Base-by-base conservation (phyloP, 2,888 invertebrate genomes). In the Chalcosyrphus nemorum region DNA sequence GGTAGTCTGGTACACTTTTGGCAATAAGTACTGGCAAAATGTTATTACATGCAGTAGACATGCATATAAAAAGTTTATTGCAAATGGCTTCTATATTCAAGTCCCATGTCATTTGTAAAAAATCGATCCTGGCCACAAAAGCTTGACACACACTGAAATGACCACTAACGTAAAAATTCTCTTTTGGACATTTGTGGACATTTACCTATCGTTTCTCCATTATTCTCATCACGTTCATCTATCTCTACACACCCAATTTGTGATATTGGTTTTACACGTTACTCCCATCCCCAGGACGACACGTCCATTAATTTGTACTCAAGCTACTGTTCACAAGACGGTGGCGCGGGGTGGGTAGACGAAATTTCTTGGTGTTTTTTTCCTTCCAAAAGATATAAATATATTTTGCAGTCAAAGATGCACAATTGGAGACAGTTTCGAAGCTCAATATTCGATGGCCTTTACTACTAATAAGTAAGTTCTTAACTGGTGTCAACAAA, bases 171-270 rank as follows among this genome's bases (percentile, higher is more conserved):
- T 35, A 70, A 70, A 47, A 56, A 35, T 41, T 38, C 19, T 41
- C 21, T 32, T 45, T 47, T n/a, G n/a, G n/a, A n/a, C n/a, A n/a
- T n/a, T 63, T 57, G n/a, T 66, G 45, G 56, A 56, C 29, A 75
- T 68, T 75, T 68, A 68, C 50, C 65, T 77, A 77, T 38, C 24
- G 15, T 47, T 59, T 38, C 50, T 81, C 75, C 32, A 68, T 80
- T 86, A 86, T 86, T 86, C 80, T 68, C 54, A 72, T 81, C 86
- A 86, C 86, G 86, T 86, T 54, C 72, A 59, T 76, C 41, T 78
- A 52, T 76, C 59, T 81, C 72, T 74, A 72, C 68, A 81, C 81
- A 81, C 78, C 70, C 81, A 86, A 86, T 86, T 86, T 86, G 81
- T 72, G 78, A 85, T 80, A 86, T 86, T 78, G 78, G 81, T 81